These are phyloP conservation scores for Thalassarche chlororhynchos DNA, from an alignment of 2,113 vertebrate genomes.

Conservation along the genomic window DNA sequence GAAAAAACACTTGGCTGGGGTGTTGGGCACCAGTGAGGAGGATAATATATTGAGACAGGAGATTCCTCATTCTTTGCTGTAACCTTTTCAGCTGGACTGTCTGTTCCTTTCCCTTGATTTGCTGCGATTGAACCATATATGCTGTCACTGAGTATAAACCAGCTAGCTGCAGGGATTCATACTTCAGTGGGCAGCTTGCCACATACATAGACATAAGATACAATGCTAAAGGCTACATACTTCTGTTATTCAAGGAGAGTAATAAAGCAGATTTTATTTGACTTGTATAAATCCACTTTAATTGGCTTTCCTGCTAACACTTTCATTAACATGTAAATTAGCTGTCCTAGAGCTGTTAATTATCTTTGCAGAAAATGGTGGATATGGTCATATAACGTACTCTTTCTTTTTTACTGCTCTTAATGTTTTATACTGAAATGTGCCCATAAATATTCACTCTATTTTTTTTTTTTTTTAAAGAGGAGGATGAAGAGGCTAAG, in stretches of 20 bases:
- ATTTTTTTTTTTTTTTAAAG: neutral
- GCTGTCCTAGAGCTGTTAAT: constrained; percentile 58
- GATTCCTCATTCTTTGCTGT: neutral
- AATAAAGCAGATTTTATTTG: constrained; percentile 59
- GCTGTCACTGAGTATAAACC: neutral
- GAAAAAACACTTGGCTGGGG: neutral
- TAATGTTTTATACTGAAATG: neutral
- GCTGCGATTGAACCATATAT: neutral
- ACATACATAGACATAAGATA: neutral
- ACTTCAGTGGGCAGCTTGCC: neutral
- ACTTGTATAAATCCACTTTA: constrained; percentile 62
- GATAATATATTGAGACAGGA: neutral
- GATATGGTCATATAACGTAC: neutral
- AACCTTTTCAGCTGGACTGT: neutral
- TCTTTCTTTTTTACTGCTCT: neutral
- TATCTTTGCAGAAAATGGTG: constrained; percentile 39
- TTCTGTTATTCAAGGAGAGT: constrained; percentile 11
- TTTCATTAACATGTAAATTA: constrained; percentile 68
- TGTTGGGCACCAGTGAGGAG: neutral
- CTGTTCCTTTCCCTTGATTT: neutral
- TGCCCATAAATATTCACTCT: neutral
- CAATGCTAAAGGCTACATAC: constrained; percentile 20
- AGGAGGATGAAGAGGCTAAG: neutral
- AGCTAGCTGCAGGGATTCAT: neutral
- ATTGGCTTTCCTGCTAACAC: constrained; percentile 42